These are phyloP conservation scores for Ecdyonurus torrentis DNA, from an alignment of 2,888 invertebrate genomes.

Conservation along the genomic window DNA sequence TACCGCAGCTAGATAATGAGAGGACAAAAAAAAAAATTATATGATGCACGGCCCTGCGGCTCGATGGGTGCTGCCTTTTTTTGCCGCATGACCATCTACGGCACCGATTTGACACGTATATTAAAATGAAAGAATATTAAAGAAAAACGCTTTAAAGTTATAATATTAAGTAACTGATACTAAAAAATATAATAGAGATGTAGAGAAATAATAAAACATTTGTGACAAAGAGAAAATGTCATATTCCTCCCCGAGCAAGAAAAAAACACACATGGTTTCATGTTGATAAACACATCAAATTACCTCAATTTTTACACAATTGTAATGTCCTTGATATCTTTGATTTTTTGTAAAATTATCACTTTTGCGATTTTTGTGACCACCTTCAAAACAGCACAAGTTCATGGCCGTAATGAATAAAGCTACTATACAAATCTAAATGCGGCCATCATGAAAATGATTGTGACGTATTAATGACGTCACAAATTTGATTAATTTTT, in stretches of 20 bases:
- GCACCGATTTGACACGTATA: background rate
- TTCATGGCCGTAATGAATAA: background rate
- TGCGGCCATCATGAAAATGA: slow-evolving; percentile 1
- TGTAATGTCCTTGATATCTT: background rate
- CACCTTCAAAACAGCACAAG: background rate
- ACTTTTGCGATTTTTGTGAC: background rate
- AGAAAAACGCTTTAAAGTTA: too few relatives aligned
- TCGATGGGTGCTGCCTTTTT: background rate
- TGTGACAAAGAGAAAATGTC: background rate
- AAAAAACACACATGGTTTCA: background rate
- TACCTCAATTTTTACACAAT: background rate
- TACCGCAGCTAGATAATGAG: background rate
- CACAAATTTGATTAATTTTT: background rate
- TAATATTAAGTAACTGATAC: too few relatives aligned
- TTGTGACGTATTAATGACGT: background rate
- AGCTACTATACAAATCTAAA: background rate
- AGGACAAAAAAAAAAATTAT: too few relatives aligned
- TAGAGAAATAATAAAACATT: too few relatives aligned
- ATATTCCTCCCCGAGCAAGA: too few relatives aligned
- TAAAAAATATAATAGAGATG: too few relatives aligned
- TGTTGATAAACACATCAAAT: background rate
- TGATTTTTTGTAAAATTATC: background rate
- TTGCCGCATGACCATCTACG: background rate
- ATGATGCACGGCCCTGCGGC: background rate
- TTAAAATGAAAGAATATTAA: background rate